Evolutionary conservation across 2,113 vertebrate species (phyloP), one percentile per base, ranked within the genome.

Genomic region (Trichomycterus rosablanca): DNA sequence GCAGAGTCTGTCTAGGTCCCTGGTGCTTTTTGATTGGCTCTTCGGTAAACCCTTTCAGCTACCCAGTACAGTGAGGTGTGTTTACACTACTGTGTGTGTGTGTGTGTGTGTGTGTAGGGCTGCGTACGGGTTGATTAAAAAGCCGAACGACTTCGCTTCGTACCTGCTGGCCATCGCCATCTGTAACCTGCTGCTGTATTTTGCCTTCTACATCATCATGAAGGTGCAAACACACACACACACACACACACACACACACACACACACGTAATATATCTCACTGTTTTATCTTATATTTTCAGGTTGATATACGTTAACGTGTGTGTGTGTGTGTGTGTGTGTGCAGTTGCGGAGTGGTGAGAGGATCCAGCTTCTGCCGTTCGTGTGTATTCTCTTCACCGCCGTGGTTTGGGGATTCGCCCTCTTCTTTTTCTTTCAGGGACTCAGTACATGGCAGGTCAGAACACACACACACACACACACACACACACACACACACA

Each of bases 161-260:
- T 98, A 98, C 78, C 79, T 99, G 66, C 69, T 99, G 85, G 96
- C 93, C 79, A 98, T 99, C 4, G 94, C 89, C 77, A 97, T 99
- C 88, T 98, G 94, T 84, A 98, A 98, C 86, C 88, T 98, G 68
- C 90, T 98, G 18, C 94, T 98, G 18, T 98, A 98, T 76, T 98
- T 95, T 1, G 93, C 96, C 76, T 98, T 98, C 79, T 98, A 98
- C 85, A 98, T 98, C 70, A 98, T 98, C 34, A 98, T 98, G 96
- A 98, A 98, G 94, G 94, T 97, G 0, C 16, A 54, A 18, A 55
- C 15, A 42, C 35, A 43, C 23, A 20, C 22, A 20, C 30, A 34
- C 50, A 51, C 24, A 51, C 28, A 30, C 5, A 45, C 34, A 26
- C 37, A 54, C 42, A 48, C 56, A 45, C 26, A 42, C 39, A 42